Conservation (phyloP, 1,140 invertebrate species). For the Eumaeus atala region DNA sequence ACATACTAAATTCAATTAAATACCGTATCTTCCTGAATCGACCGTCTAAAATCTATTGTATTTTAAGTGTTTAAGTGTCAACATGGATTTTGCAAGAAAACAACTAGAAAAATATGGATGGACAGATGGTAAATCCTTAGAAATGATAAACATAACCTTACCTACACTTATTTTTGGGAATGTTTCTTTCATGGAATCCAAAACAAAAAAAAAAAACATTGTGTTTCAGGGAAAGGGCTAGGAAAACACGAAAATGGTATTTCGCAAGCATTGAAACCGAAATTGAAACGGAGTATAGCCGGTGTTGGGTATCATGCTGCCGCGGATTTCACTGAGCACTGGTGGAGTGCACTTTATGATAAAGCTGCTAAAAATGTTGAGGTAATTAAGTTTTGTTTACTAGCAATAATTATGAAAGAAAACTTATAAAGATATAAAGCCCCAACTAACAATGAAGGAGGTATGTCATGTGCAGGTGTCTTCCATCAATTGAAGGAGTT, state of each 20-base stretch:
- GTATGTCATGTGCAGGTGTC: too few species aligned
- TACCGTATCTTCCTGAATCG: too few species aligned
- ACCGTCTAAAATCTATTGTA: neutral
- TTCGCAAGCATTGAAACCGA: conserved; percentile 81
- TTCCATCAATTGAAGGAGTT: neutral
- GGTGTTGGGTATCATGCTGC: conserved; percentile 85
- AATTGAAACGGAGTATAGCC: conserved; percentile 83
- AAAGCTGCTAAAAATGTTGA: conserved; percentile 81
- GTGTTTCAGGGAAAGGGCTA: conserved; percentile 82
- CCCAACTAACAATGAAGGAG: too few species aligned
- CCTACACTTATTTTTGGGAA: neutral
- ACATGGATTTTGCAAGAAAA: conserved; percentile 78
- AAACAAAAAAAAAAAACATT: too few species aligned
- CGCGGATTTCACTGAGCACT: conserved; percentile 82
- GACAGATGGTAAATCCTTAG: conserved; percentile 75
- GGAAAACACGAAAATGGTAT: conserved; percentile 87
- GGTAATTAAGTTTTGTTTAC: conserved; percentile 29
- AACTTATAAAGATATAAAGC: neutral
- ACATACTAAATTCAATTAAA: too few species aligned
- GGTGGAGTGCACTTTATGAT: conserved; percentile 88
- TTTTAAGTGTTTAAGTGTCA: neutral
- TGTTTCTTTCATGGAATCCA: too few species aligned
- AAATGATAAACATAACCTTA: neutral
- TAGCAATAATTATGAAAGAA: neutral
- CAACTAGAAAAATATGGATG: conserved; percentile 82